phyloP scores from a whole-genome alignment of 2,113 vertebrate species.

The Rhagologus leucostigma region DNA sequence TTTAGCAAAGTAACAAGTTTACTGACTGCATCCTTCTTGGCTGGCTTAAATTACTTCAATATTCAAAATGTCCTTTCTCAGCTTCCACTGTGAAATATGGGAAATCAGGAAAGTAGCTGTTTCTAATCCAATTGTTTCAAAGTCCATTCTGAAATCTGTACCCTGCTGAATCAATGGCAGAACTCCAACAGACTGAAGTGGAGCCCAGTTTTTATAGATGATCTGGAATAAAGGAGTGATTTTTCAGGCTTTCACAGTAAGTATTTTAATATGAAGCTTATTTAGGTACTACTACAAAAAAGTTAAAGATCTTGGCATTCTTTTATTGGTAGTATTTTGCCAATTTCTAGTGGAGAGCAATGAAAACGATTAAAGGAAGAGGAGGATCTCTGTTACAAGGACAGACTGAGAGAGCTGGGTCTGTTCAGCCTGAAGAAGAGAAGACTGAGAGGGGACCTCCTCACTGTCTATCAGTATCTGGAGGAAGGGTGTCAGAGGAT shows the following conservation, averaged over 20 bases:
- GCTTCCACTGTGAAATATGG: neutral
- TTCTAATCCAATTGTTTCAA: slow-evolving; percentile 30
- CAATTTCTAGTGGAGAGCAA: neutral
- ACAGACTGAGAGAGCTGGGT: neutral
- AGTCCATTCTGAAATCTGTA: neutral
- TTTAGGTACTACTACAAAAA: neutral
- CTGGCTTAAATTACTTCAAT: neutral
- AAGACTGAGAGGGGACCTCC: neutral
- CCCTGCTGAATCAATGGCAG: neutral
- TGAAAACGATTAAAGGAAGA: neutral
- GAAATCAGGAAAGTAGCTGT: slow-evolving; percentile 40
- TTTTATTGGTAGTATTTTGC: neutral
- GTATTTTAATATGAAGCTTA: neutral
- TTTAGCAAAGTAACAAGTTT: neutral
- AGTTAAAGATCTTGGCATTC: neutral
- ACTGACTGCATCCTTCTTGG: neutral
- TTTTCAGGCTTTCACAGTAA: neutral
- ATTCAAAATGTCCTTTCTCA: slow-evolving; percentile 8
- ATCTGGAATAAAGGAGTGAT: slow-evolving; percentile 1
- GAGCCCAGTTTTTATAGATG: neutral
- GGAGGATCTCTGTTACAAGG: neutral
- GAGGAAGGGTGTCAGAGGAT: neutral
- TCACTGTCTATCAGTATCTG: neutral
- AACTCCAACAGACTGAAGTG: neutral
- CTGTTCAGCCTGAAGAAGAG: neutral